phyloP scores from a whole-genome alignment of 2,888 invertebrate species.

The Coenonympha glycerion region DNA sequence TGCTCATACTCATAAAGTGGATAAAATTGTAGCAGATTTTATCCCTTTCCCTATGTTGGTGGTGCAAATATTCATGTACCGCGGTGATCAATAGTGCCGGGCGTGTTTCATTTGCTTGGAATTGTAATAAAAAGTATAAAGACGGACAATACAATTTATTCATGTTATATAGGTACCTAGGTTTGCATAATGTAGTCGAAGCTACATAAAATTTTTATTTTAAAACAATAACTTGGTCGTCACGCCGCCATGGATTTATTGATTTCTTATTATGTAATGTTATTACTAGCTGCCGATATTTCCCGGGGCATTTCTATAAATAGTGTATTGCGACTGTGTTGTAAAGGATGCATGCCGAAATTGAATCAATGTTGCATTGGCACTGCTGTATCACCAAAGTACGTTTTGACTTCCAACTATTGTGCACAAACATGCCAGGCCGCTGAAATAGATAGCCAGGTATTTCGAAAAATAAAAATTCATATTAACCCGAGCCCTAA shows the following conservation, averaged over 20 bases:
- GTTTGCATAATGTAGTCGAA: too few species aligned
- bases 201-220: too few species aligned
- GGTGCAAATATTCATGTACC: too few species aligned
- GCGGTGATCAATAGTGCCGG: too few species aligned
- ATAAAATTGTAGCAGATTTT: too few species aligned
- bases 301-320: conserved; percentile 30
- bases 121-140: too few species aligned
- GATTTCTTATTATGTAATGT: conserved; percentile 4
- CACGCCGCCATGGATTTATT: conserved; percentile 15
- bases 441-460: conserved; percentile 20
- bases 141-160: too few species aligned
- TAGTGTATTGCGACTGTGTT: conserved; percentile 38
- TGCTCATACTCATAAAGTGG: too few species aligned
- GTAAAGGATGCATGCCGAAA: conserved; percentile 30
- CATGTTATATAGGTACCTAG: too few species aligned
- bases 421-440: conserved; percentile 46
- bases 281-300: conserved; percentile 6
- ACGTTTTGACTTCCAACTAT: conserved; percentile 42
- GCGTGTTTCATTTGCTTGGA: too few species aligned
- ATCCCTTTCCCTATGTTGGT: too few species aligned
- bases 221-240: neutral
- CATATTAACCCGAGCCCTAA: conserved; percentile 17
- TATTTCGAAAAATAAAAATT: conserved; percentile 5
- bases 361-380: conserved; percentile 42
- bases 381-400: conserved; percentile 38